Base-by-base conservation (phyloP, 2,113 vertebrate genomes). In the Salvelinus sp. region DNA sequence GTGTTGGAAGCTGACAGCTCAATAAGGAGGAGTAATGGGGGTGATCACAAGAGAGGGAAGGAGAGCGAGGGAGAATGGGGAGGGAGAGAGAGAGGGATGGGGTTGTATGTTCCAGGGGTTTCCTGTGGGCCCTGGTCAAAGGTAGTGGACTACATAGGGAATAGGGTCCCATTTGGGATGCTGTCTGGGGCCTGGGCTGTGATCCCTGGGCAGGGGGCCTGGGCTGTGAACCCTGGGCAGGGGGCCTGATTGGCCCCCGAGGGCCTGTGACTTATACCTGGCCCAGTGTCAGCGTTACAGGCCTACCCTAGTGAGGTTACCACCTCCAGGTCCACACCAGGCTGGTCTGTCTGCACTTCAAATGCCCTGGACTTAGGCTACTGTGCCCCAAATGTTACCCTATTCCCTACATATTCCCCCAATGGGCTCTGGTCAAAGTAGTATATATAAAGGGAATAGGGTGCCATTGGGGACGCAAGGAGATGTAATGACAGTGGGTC, bases 401-500 rank as follows among this genome's bases (percentile, higher is more conserved):
- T 44, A 44, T 10, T 44, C 9, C 38, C 9, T 44, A 44, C 9
- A 33, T 33, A 50, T 50, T 13, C 9, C 10, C 48, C 48, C 48
- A 3, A 50, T 13, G 14, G 48, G 13, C 14, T 33, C 38, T 44
- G 16, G 38, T 54, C 50, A 54, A 54, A 18, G 50, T 54, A 50
- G 48, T 50, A 14, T 4, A 50, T 50, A 4, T 16, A 50, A 3
- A 50, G 48, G 12, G 3, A 50, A 50, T 50, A 4, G 48, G 48
- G 14, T 50, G 14, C 48, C 14, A 16, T 50, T 50, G 10, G 48
- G 48, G 14, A 50, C 2, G 2, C 14, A 50, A 2, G 74, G 77
- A 79, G 79, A 75, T 79, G 81, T 88, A 85, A 87, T 83, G 81
- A 82, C 68, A 38, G 76, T 77, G 76, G 75, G 58, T 73, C 70